phyloP scores from a whole-genome alignment of 2,113 vertebrate genomes.

The Amazona guildingii region DNA sequence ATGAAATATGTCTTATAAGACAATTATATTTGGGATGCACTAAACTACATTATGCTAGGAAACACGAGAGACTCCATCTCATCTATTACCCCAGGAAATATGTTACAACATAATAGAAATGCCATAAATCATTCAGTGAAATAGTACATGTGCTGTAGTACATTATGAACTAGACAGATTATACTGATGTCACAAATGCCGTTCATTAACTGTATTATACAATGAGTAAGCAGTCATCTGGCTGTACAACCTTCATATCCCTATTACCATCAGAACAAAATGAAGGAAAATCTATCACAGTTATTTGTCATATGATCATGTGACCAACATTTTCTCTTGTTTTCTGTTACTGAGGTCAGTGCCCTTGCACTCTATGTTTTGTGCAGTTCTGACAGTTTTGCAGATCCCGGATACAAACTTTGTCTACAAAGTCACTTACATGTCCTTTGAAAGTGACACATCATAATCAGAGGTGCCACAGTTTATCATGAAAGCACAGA shows the following conservation, averaged over 20 bases:
- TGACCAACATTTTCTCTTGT: not conserved
- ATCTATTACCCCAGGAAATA: conserved; percentile 33
- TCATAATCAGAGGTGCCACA: not conserved
- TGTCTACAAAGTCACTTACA: not conserved
- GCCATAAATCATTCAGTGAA: conserved; percentile 44
- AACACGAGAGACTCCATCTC: conserved; percentile 39
- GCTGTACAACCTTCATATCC: conserved; percentile 13
- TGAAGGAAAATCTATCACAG: not conserved
- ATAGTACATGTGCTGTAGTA: not conserved
- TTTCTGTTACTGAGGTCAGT: not conserved
- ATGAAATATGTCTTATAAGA: conserved; percentile 24
- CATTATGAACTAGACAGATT: conserved; percentile 36
- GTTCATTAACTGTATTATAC: conserved; percentile 37
- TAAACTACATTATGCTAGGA: conserved; percentile 15
- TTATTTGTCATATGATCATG: not conserved
- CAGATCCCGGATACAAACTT: not conserved
- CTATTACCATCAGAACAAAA: not conserved
- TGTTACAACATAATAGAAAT: conserved; percentile 25
- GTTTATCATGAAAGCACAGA: not conserved
- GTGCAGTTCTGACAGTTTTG: not conserved
- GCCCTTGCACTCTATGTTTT: not conserved
- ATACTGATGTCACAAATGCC: conserved; percentile 38
- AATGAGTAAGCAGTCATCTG: conserved; percentile 31
- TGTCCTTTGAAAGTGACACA: not conserved
- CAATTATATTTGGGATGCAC: conserved; percentile 16